These are phyloP conservation scores for Nephotettix cincticeps DNA, from an alignment of 1,140 invertebrate genomes.

Conservation along the genomic window DNA sequence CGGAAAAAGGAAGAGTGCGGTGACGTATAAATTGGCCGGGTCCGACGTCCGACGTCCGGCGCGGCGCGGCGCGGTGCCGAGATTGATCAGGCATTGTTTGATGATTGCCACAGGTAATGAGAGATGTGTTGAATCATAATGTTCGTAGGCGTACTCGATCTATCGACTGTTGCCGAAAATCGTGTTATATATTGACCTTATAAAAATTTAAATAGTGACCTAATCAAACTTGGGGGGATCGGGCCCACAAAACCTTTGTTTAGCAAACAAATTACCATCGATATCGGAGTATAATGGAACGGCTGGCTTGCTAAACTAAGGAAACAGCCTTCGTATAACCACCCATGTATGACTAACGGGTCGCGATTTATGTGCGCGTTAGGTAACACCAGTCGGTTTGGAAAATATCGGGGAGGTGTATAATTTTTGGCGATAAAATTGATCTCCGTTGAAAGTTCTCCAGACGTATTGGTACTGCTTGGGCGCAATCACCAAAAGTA, in stretches of 20 bases:
- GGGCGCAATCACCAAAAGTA: too few relatives aligned
- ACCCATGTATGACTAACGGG: neutral
- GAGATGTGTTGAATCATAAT: neutral
- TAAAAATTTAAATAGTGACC: conserved; percentile 15
- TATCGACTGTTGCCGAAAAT: neutral
- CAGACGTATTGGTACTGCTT: too few relatives aligned
- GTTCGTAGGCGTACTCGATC: neutral
- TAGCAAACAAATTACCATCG: conserved; percentile 1
- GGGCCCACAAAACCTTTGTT: conserved; percentile 6
- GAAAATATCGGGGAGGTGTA: too few relatives aligned
- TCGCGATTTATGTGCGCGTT: too few relatives aligned
- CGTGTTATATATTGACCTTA: conserved; percentile 1
- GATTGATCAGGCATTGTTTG: conserved; percentile 18
- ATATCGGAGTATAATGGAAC: neutral
- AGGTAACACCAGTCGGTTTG: too few relatives aligned
- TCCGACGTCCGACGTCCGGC: too few relatives aligned
- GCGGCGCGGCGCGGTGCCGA: neutral
- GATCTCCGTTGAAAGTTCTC: too few relatives aligned
- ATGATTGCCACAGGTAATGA: neutral
- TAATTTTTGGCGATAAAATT: too few relatives aligned
- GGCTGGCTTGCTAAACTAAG: neutral
- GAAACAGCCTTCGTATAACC: neutral
- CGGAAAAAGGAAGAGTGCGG: neutral
- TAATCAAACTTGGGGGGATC: conserved; percentile 10
- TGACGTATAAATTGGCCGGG: too few relatives aligned